Base-by-base conservation (phyloP, 1,140 invertebrate species). In the Anagrus nilaparvatae region DNA sequence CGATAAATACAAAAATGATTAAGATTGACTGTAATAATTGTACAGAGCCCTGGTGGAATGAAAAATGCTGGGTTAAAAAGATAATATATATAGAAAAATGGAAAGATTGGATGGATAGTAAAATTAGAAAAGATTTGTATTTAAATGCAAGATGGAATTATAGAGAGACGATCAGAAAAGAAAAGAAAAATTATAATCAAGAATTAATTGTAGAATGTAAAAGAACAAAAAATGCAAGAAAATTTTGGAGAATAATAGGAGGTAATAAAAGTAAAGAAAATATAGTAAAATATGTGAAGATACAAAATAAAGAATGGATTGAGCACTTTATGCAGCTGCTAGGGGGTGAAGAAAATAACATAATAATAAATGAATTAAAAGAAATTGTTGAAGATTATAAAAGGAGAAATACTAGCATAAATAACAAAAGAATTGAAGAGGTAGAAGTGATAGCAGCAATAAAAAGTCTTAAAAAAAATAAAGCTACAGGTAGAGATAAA, bases 31-130 rank as follows among this genome's bases (percentile, higher is more conserved):
- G n/a, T n/a, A n/a, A n/a, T n/a, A n/a, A n/a, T n/a, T n/a, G n/a
- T n/a, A n/a, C n/a, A n/a, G n/a, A n/a, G n/a, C n/a, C n/a, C n/a
- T n/a, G n/a, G n/a, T n/a, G n/a, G n/a, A n/a, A n/a, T n/a, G 29
- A 31, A 31, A 31, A 17, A 4, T 31, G 29, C 13, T 40, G 38
- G 27, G 27, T n/a, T n/a, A n/a, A n/a, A n/a, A n/a, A n/a, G n/a
- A n/a, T n/a, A n/a, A n/a, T n/a, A n/a, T n/a, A n/a, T n/a, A n/a
- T n/a, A n/a, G n/a, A n/a, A n/a, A n/a, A n/a, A n/a, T n/a, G n/a
- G n/a, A 40, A n/a, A 19, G 30, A 10, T 6, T 40, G n/a, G 7
- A 18, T 9, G 30, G 4, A 18, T 40, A 17, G 9, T 19, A 29
- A 20, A 24, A 30, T 17, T 14, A 31, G 14, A 16, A 31, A 6